phyloP scores from a whole-genome alignment of 2,113 vertebrate genomes.

The Halichoeres trimaculatus region DNA sequence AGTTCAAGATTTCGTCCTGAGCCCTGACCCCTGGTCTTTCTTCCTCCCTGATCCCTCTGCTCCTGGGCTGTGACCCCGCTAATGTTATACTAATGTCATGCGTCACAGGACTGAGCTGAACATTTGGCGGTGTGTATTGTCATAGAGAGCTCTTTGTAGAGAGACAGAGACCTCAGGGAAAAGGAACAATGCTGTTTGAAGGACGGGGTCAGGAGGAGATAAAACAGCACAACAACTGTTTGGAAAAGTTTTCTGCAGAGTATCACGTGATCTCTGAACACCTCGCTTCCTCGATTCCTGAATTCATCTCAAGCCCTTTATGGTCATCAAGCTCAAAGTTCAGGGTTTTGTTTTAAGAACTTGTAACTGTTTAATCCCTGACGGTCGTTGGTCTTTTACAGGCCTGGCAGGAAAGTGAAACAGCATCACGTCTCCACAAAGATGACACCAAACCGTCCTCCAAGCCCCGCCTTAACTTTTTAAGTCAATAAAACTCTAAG shows the following conservation, averaged over 20 bases:
- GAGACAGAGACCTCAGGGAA: slow-evolving; percentile 32
- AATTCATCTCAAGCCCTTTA: too few relatives aligned
- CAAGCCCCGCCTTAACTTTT: neutral
- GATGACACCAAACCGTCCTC: neutral
- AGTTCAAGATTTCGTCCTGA: slow-evolving; percentile 71
- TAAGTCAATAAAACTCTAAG: neutral
- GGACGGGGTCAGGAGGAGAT: slow-evolving; percentile 37
- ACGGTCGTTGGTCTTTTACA: neutral
- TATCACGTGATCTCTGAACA: neutral
- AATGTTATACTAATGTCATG: slow-evolving; percentile 76
- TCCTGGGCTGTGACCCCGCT: slow-evolving; percentile 58
- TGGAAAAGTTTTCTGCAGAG: slow-evolving; percentile 34
- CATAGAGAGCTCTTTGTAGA: slow-evolving; percentile 49
- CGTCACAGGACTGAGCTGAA: slow-evolving; percentile 53
- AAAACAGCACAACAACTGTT: slow-evolving; percentile 15
- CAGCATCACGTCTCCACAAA: neutral
- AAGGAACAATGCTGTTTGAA: slow-evolving; percentile 55
- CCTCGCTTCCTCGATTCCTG: too few relatives aligned
- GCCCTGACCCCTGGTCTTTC: slow-evolving; percentile 58
- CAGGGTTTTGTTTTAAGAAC: slow-evolving; percentile 1
- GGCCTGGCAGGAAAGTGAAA: neutral
- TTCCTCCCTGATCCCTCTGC: slow-evolving; percentile 40
- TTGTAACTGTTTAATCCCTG: neutral
- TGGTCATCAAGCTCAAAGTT: slow-evolving; percentile 8
- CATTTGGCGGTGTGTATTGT: slow-evolving; percentile 38